A percentile compares a stretch with the other conserved stretches of the same genome.
Conservation (phyloP, 2,797 vertebrate species). For the Gymnoscopelus microlampas region DNA sequence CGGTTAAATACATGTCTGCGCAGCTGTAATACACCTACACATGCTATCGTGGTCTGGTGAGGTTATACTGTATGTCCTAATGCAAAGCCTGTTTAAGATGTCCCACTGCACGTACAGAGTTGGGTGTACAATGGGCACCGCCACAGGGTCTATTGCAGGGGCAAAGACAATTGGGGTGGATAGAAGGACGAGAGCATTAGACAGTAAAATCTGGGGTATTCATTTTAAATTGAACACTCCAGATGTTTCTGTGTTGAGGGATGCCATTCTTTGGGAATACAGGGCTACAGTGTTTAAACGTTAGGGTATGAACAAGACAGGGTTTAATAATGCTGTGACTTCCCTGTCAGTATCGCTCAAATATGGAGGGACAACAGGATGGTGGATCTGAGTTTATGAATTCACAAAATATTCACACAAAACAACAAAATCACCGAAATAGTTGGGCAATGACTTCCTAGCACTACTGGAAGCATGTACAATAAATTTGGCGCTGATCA, state of each 20-base stretch:
- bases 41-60: constrained; percentile 59
- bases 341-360: no score
- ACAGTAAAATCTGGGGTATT: not conserved
- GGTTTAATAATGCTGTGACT: not conserved
- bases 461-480: no score
- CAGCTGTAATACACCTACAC: constrained; percentile 74
- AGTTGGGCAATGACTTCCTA: no score
- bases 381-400: no score
- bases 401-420: no score
- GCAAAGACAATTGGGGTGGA: constrained; percentile 76
- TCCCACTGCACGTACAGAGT: constrained; percentile 66
- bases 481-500: no score
- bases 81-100: constrained; percentile 68
- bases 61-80: constrained; percentile 66
- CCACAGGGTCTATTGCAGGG: constrained; percentile 75
- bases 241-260: constrained; percentile 38
- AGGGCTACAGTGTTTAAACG: constrained; percentile 8
- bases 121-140: constrained; percentile 71
- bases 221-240: no score
- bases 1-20: constrained; percentile 73
- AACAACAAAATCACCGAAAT: no score
- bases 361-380: no score
- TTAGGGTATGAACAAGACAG: not conserved
- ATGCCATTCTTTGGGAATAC: constrained; percentile 66
- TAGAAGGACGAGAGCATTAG: constrained; percentile 56